Evolutionary conservation across 2,797 vertebrate species (phyloP), one percentile per base, ranked within the genome.

Genomic region (Cossypha polioptera): DNA sequence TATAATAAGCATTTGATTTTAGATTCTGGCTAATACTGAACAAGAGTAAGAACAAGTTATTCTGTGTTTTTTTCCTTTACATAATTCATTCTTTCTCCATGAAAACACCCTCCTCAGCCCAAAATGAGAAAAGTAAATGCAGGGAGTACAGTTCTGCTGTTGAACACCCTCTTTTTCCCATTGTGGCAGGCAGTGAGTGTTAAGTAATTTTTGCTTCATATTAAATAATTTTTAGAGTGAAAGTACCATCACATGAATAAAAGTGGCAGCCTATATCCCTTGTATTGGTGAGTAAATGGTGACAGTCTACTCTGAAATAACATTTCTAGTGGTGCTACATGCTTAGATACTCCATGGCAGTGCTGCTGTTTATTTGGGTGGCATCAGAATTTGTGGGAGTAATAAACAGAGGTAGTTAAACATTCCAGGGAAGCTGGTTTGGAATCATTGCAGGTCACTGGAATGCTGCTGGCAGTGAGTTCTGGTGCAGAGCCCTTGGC

Each of bases 1-100:
- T 81, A 18, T 48, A 73, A 54, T 50, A 83, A 76, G n/a, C 50
- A 25, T 90, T 94, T 86, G 71, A 74, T 68, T 75, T 80, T 4
- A 55, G 36, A 31, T 85, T 82, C 45, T 65, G 19, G 38, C 61
- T 54, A 22, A 47, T 82, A 36, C n/a, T 65, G 76, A 76, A 51
- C 11, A 55, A 55, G 73, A 75, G 24, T 36, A 90, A 42, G 55
- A 73, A n/a, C 22, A 40, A 42, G 17, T 59, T 85, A 47, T 59
- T 89, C 20, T 59, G 38, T 45, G 35, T 20, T 83, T 86, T 86
- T 88, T 87, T 43, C 15, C 63, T 92, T 73, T 48, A n/a, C 19
- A 12, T 81, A 69, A 88, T 40, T 82, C 40, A 53, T 76, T 94
- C 9, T 19, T 69, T 86, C 38, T 74, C 26, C 6, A 26, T 83